Evolutionary conservation across 2,888 invertebrate genomes (phyloP).

Genomic region (Lathronympha strigana): DNA sequence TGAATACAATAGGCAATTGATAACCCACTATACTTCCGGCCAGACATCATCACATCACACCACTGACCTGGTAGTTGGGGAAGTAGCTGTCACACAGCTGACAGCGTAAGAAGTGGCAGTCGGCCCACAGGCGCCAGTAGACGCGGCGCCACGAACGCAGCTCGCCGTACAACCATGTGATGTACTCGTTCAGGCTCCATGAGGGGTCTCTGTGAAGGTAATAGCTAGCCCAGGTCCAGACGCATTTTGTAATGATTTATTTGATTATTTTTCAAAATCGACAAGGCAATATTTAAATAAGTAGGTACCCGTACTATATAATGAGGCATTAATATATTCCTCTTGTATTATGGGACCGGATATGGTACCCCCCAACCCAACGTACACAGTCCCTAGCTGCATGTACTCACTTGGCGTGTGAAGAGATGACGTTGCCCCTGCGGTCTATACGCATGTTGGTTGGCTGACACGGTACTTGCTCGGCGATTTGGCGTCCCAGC

Average conservation of each 20-base stretch:
- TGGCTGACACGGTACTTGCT: constrained; percentile 89
- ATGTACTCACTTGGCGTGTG: constrained; percentile 85
- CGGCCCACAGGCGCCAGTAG: constrained; percentile 97
- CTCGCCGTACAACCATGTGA: constrained; percentile 89
- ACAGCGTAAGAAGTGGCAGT: constrained; percentile 94
- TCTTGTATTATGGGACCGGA: too few relatives aligned
- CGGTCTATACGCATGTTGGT: constrained; percentile 89
- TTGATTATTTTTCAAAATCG: too few relatives aligned
- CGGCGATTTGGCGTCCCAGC: constrained; percentile 87
- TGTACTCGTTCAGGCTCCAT: constrained; percentile 93
- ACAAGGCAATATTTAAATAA: too few relatives aligned
- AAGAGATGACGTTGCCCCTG: constrained; percentile 88
- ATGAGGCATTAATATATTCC: too few relatives aligned
- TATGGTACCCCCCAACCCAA: too few relatives aligned
- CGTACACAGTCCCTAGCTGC: background rate
- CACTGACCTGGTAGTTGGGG: constrained; percentile 86
- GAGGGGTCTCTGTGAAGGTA: constrained; percentile 84
- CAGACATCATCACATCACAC: background rate
- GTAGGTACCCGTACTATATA: too few relatives aligned
- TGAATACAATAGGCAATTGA: too few relatives aligned
- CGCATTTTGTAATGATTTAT: too few relatives aligned
- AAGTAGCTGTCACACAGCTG: constrained; percentile 90
- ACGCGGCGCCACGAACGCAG: constrained; percentile 95
- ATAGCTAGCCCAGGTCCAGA: background rate
- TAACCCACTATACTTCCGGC: too few relatives aligned